phyloP scores from a whole-genome alignment of 2,113 vertebrate species.

The Amblyopsis rosae region DNA sequence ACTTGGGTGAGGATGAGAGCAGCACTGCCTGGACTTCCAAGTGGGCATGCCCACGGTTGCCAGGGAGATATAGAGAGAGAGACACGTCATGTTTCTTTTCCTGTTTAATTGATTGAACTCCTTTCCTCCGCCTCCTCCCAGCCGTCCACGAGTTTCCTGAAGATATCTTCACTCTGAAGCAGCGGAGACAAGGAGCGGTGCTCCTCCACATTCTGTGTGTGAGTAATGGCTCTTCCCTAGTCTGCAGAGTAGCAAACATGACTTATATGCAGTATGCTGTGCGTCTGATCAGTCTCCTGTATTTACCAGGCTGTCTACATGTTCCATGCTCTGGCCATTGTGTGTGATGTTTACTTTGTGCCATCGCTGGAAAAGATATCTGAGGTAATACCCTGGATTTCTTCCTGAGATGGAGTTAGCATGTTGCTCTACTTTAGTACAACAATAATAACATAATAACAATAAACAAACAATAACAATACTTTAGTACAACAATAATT shows the following conservation, averaged over 20 bases:
- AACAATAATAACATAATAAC: too few relatives aligned
- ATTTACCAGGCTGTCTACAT: constrained; percentile 77
- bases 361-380: constrained; percentile 81
- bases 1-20: too few relatives aligned
- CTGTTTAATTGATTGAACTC: constrained; percentile 1
- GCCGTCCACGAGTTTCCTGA: constrained; percentile 78
- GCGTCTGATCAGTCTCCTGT: constrained; percentile 7
- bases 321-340: constrained; percentile 80
- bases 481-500: too few relatives aligned
- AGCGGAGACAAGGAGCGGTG: constrained; percentile 75
- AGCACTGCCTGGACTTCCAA: constrained; percentile 11
- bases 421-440: too few relatives aligned
- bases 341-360: constrained; percentile 82
- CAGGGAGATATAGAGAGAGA: not conserved
- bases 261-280: not conserved
- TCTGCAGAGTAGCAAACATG: not conserved
- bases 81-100: not conserved
- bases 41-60: constrained; percentile 5
- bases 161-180: constrained; percentile 74
- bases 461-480: too few relatives aligned
- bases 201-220: constrained; percentile 80
- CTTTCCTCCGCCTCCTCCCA: constrained; percentile 33
- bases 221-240: constrained; percentile 45
- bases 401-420: too few relatives aligned
- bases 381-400: constrained; percentile 66